Conservation (phyloP, 2,888 invertebrate genomes). For the Uloborus plumipes region DNA sequence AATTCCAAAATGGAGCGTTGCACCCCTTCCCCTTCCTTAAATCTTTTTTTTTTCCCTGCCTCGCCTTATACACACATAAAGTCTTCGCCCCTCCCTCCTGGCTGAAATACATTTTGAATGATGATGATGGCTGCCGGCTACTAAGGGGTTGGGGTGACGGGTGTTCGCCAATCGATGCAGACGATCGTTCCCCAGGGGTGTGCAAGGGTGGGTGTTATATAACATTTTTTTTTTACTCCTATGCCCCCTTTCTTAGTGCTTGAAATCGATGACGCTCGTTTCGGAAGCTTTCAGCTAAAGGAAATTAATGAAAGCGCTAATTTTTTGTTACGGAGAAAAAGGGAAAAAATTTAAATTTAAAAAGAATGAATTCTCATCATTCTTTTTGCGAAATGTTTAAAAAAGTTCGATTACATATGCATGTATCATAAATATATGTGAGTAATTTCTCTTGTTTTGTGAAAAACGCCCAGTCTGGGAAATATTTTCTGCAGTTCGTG, state of each 20-base stretch:
- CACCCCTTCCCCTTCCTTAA: conserved; percentile 34
- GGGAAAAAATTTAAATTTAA: conserved; percentile 34
- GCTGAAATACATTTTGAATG: conserved; percentile 62
- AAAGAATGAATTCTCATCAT: conserved; percentile 40
- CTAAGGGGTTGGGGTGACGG: conserved; percentile 35
- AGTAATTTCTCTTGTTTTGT: conserved; percentile 6
- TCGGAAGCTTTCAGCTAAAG: conserved; percentile 51
- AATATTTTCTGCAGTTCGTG: no score
- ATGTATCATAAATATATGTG: conserved; percentile 3
- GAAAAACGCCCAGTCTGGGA: background rate
- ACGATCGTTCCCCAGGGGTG: conserved; percentile 58
- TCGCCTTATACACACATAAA: conserved; percentile 37
- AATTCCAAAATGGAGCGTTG: conserved; percentile 59
- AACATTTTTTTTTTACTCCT: conserved; percentile 31
- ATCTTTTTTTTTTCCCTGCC: conserved; percentile 41
- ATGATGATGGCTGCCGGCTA: conserved; percentile 63
- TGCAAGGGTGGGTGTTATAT: conserved; percentile 57
- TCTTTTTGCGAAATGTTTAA: conserved; percentile 22
- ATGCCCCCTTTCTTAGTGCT: conserved; percentile 21
- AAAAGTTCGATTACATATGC: background rate
- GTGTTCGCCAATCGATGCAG: conserved; percentile 55
- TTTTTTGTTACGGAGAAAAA: conserved; percentile 38
- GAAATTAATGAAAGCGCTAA: conserved; percentile 59
- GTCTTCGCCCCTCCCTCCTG: conserved; percentile 12
- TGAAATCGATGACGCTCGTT: conserved; percentile 55